These are phyloP conservation scores for Huso huso DNA, from an alignment of 2,797 vertebrate genomes.

Conservation along the genomic window DNA sequence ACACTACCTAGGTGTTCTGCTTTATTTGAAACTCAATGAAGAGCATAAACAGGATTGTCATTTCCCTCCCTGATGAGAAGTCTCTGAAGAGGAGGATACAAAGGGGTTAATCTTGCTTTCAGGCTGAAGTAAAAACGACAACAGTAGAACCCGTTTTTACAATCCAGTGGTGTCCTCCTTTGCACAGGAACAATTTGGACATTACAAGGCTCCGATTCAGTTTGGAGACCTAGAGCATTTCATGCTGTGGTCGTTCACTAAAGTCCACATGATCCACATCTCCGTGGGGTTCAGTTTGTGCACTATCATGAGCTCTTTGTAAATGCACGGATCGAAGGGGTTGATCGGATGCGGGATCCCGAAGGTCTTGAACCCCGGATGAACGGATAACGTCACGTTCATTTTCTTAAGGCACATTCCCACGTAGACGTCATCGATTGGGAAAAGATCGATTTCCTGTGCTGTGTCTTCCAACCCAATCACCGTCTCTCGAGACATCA, in stretches of 20 bases:
- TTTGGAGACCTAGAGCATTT: constrained; percentile 26
- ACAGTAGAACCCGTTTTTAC: too few species aligned
- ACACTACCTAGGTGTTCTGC: too few species aligned
- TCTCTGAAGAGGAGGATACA: too few species aligned
- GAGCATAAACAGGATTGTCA: too few species aligned
- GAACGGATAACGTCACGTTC: constrained; percentile 46
- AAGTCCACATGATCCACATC: constrained; percentile 67
- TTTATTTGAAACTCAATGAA: too few species aligned
- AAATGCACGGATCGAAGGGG: constrained; percentile 56
- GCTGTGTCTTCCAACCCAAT: constrained; percentile 33
- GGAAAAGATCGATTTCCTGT: constrained; percentile 53
- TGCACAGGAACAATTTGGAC: too few species aligned
- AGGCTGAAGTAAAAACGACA: too few species aligned
- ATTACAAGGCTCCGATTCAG: too few species aligned
- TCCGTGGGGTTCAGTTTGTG: constrained; percentile 53
- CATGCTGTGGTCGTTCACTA: constrained; percentile 49
- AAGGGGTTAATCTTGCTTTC: too few species aligned
- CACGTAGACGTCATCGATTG: constrained; percentile 65
- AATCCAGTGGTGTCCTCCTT: too few species aligned
- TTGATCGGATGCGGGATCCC: constrained; percentile 51
- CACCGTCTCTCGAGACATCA: constrained; percentile 57
- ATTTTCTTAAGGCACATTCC: constrained; percentile 62
- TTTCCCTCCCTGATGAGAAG: too few species aligned
- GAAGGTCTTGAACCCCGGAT: constrained; percentile 61
- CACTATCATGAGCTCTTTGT: constrained; percentile 55